These are phyloP conservation scores for Aleadryas rufinucha DNA, from an alignment of 2,113 vertebrate genomes.

Conservation along the genomic window DNA sequence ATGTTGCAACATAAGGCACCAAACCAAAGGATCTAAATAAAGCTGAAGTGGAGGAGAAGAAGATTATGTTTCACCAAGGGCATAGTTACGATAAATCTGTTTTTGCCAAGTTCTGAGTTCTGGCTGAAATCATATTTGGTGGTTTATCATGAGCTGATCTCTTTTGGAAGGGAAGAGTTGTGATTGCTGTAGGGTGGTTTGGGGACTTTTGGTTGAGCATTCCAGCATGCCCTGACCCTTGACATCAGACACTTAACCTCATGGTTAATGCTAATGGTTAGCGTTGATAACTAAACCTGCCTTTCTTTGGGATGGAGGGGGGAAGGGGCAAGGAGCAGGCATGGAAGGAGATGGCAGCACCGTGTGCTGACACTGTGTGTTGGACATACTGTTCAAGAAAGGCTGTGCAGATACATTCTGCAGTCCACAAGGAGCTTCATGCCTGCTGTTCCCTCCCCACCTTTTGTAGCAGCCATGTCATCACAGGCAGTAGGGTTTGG, in stretches of 20 bases:
- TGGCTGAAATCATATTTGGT: background rate
- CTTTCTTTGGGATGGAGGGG: background rate
- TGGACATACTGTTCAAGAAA: background rate
- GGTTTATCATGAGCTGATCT: background rate
- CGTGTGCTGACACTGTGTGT: accelerated
- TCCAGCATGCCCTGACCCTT: background rate
- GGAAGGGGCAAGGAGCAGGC: background rate
- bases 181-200: background rate
- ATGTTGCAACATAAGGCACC: background rate
- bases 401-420: background rate
- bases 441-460: background rate
- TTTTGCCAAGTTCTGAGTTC: background rate
- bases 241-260: background rate
- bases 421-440: background rate
- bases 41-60: background rate
- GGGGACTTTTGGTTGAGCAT: background rate
- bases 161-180: background rate
- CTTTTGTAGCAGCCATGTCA: accelerated
- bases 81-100: background rate
- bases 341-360: background rate
- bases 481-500: background rate
- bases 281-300: background rate
- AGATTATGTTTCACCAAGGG: background rate
- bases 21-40: slow-evolving; percentile 12
- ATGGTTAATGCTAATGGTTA: background rate